Evolutionary conservation across 2,797 vertebrate species (phyloP).

Genomic region (Chrosomus eos): DNA sequence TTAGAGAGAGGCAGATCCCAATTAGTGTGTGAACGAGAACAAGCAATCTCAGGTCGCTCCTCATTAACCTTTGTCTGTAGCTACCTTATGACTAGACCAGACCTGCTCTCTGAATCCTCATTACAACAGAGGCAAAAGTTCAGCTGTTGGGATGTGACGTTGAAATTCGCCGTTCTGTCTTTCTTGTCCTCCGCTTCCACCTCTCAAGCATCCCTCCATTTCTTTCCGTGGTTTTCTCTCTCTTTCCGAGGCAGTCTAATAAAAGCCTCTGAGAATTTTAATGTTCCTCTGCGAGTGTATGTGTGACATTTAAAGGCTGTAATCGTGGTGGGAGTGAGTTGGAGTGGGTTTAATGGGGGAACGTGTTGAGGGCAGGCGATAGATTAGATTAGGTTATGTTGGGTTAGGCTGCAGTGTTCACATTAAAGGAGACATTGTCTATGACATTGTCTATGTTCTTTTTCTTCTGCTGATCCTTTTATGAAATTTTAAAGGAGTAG

Average conservation of each 20-base stretch:
- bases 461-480: neutral
- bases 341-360: slow-evolving; percentile 29
- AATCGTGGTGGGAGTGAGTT: slow-evolving; percentile 22
- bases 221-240: slow-evolving; percentile 7
- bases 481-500: slow-evolving; percentile 25
- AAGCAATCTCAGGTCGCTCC: slow-evolving; percentile 54
- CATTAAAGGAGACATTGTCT: neutral
- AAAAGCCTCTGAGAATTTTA: slow-evolving; percentile 25
- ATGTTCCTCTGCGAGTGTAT: slow-evolving; percentile 27
- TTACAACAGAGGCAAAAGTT: slow-evolving; percentile 49
- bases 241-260: slow-evolving; percentile 26
- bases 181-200: neutral
- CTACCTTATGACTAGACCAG: slow-evolving; percentile 48
- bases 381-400: slow-evolving; percentile 13
- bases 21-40: slow-evolving; percentile 57
- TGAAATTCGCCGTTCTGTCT: neutral
- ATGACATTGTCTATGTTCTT: neutral
- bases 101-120: slow-evolving; percentile 43
- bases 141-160: slow-evolving; percentile 13
- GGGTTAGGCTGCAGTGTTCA: neutral
- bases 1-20: slow-evolving; percentile 56
- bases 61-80: slow-evolving; percentile 66
- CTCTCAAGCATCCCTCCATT: slow-evolving; percentile 21
- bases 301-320: slow-evolving; percentile 43
- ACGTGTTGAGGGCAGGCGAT: slow-evolving; percentile 25